A percentile compares a stretch with the other conserved stretches of the same genome.
Evolutionary conservation across 2,888 invertebrate species (phyloP).

Genomic region (Melanargia galathea): DNA sequence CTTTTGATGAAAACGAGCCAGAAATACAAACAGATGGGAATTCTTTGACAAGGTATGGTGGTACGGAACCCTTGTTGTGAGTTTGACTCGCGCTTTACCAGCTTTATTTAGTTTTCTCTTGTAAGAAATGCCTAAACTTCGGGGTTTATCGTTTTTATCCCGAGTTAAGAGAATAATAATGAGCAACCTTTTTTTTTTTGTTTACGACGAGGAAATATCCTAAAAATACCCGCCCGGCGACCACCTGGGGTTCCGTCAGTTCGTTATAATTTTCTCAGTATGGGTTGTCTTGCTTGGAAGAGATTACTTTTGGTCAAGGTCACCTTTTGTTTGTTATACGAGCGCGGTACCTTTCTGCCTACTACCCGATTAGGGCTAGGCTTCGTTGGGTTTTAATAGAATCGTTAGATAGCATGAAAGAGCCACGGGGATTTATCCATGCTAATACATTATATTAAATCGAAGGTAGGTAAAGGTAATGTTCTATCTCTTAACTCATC

Average conservation of each 20-base stretch:
- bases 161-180: not conserved
- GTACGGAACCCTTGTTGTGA: not conserved
- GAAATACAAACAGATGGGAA: too few species aligned
- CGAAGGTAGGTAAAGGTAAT: too few species aligned
- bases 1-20: too few species aligned
- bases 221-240: not conserved
- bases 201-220: not conserved
- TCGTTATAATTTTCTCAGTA: not conserved
- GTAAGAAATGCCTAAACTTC: not conserved
- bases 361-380: too few species aligned
- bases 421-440: too few species aligned
- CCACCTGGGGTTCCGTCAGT: not conserved
- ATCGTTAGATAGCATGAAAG: too few species aligned
- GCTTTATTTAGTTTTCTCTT: not conserved
- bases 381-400: too few species aligned
- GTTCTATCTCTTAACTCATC: too few species aligned
- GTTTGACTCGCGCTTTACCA: not conserved
- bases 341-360: not conserved
- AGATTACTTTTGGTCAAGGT: not conserved
- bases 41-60: too few species aligned
- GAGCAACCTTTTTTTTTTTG: slow-evolving; percentile 3
- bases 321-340: not conserved
- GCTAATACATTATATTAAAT: too few species aligned
- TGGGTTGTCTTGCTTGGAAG: not conserved
- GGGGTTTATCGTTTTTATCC: not conserved